Evolutionary conservation across 1,140 invertebrate species (phyloP).

Genomic region (Pseudobourletiella spinata): DNA sequence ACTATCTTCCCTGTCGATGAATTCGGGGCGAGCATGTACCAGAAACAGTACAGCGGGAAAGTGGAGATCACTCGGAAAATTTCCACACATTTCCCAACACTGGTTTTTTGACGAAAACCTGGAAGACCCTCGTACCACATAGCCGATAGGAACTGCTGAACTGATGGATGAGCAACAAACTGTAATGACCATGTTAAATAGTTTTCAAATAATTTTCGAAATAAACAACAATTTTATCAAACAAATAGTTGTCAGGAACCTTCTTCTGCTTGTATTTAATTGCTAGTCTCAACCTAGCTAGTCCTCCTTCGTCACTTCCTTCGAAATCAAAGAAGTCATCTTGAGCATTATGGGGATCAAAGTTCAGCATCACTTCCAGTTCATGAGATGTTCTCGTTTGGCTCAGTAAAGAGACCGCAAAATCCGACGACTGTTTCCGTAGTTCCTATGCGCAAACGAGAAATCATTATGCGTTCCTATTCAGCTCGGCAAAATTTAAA

Average conservation of each 20-base stretch:
- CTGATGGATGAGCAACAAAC: slow-evolving; percentile 89
- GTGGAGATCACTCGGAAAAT: slow-evolving; percentile 63
- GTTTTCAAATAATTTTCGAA: no score
- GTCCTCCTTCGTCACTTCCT: slow-evolving; percentile 27
- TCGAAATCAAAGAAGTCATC: slow-evolving; percentile 57
- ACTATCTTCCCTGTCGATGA: slow-evolving; percentile 65
- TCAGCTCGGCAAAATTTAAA: no score
- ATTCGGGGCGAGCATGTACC: slow-evolving; percentile 71
- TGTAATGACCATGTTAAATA: no score
- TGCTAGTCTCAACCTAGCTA: slow-evolving; percentile 73
- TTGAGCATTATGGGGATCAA: slow-evolving; percentile 61
- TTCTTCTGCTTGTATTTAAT: slow-evolving; percentile 90
- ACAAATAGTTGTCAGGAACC: no score
- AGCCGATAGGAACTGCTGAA: slow-evolving; percentile 79
- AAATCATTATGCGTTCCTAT: no score
- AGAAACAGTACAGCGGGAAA: slow-evolving; percentile 73
- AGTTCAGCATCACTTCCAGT: slow-evolving; percentile 81
- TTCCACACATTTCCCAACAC: slow-evolving; percentile 56
- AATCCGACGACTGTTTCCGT: slow-evolving; percentile 74
- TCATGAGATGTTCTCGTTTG: slow-evolving; percentile 83
- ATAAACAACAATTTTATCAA: no score
- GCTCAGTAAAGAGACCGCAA: slow-evolving; percentile 79
- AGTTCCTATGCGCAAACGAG: no score
- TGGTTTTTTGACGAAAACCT: slow-evolving; percentile 69
- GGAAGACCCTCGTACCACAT: slow-evolving; percentile 89